Base-by-base conservation (phyloP, 2,888 invertebrate genomes). In the Leuctra nigra region DNA sequence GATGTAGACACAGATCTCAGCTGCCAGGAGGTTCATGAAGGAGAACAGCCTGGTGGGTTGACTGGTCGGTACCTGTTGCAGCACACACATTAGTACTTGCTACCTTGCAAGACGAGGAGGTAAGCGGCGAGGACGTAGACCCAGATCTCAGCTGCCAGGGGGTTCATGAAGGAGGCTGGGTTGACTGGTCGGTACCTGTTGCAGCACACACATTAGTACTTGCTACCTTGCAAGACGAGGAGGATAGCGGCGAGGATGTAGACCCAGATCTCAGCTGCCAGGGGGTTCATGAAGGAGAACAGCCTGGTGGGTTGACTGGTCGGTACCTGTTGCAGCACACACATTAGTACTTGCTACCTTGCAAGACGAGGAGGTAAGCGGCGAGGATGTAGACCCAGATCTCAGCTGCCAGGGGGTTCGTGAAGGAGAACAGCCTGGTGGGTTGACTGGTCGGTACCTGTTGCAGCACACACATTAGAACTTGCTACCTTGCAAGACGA, bases 221-320 rank as follows among this genome's bases (percentile, higher is more conserved):
- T n/a, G n/a, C n/a, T n/a, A n/a, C n/a, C n/a, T n/a, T n/a, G n/a
- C n/a, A n/a, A n/a, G n/a, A n/a, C n/a, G n/a, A n/a, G n/a, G n/a
- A n/a, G n/a, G n/a, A n/a, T n/a, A n/a, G n/a, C n/a, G n/a, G n/a
- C n/a, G n/a, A n/a, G n/a, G n/a, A n/a, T n/a, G n/a, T n/a, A n/a
- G n/a, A n/a, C n/a, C n/a, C n/a, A n/a, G n/a, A n/a, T n/a, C n/a
- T 96, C 93, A 66, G 92, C 85, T 1, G 95, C 94, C 67, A 97
- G 77, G 0, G 97, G 97, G 70, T 93, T 93, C 75, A 97, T 86
- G 78, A 97, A 97, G 68, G 93, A 93, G 80, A 97, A 98, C 60
- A 86, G 83, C 64, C 87, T 81, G 47, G 87, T 91, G 54, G 87
- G 92, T 73, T 87, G 91, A 57, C 84, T 94, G 64, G 87, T 92